Evolutionary conservation across 1,140 invertebrate genomes (phyloP).

Genomic region (Apocrypta bakeri): DNA sequence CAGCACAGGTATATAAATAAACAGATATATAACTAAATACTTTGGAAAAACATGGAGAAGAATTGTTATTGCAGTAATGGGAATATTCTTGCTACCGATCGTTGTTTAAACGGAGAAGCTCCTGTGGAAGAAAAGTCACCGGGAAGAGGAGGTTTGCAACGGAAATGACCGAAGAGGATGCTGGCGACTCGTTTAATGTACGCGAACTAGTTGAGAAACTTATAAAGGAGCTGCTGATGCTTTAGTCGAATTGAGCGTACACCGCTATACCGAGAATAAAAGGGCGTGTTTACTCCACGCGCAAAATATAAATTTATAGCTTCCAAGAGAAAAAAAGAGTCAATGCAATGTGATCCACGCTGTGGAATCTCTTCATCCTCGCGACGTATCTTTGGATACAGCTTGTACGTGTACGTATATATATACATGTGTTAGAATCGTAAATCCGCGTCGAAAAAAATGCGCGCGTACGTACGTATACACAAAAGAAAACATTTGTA

Average conservation of each 20-base stretch:
- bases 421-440: not conserved
- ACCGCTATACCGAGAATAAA: not conserved
- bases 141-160: slow-evolving; percentile 27
- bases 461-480: no score
- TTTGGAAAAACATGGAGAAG: slow-evolving; percentile 22
- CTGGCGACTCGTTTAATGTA: not conserved
- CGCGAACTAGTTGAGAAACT: not conserved
- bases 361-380: not conserved
- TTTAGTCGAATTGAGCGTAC: no score
- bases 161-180: slow-evolving; percentile 39
- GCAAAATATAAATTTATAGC: not conserved
- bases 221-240: no score
- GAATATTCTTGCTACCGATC: not conserved
- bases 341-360: not conserved
- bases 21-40: not conserved
- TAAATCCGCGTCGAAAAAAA: not conserved
- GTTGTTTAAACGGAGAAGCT: not conserved
- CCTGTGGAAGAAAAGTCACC: slow-evolving; percentile 7
- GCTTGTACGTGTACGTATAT: not conserved
- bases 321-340: not conserved
- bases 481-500: slow-evolving; percentile 38
- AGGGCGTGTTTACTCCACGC: not conserved
- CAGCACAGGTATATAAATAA: not conserved
- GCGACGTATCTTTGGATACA: not conserved
- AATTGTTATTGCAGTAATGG: slow-evolving; percentile 30